Conservation (phyloP, 2,888 invertebrate genomes). For the Bruchidius siliquastri region DNA sequence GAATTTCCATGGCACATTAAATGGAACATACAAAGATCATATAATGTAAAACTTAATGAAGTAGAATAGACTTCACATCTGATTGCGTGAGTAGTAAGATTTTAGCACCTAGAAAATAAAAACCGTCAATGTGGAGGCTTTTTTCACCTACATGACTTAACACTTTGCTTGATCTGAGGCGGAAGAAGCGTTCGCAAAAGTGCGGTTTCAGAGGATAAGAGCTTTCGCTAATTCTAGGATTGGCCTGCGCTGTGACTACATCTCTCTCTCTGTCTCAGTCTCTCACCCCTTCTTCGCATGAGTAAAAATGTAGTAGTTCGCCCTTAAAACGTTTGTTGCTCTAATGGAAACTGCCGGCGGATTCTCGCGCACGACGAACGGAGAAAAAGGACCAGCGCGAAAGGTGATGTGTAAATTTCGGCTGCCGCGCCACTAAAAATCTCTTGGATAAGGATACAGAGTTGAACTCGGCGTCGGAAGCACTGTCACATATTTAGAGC, state of each 20-base stretch:
- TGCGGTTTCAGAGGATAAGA: slow-evolving; percentile 18
- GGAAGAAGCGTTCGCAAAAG: slow-evolving; percentile 17
- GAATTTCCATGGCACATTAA: too few species aligned
- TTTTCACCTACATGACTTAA: slow-evolving; percentile 32
- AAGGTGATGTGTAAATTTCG: not conserved
- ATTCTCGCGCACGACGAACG: not conserved
- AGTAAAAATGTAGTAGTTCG: not conserved
- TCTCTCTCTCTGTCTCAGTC: slow-evolving; percentile 11
- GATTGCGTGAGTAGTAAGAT: too few species aligned
- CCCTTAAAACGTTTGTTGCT: slow-evolving; percentile 9
- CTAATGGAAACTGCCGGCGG: slow-evolving; percentile 7
- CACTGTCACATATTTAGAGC: too few species aligned
- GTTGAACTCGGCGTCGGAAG: not conserved
- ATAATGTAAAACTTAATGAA: too few species aligned
- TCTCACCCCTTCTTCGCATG: slow-evolving; percentile 6
- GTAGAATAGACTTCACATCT: too few species aligned
- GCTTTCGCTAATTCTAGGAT: slow-evolving; percentile 20
- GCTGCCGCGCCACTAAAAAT: not conserved
- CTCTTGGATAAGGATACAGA: not conserved
- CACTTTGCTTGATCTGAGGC: slow-evolving; percentile 28
- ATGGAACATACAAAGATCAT: too few species aligned
- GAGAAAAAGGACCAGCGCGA: not conserved
- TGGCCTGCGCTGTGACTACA: slow-evolving; percentile 5
- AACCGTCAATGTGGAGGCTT: not conserved
- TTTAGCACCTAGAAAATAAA: too few species aligned